Conservation (phyloP, 2,113 vertebrate species). For the Myanophis thanlyinensis region DNA sequence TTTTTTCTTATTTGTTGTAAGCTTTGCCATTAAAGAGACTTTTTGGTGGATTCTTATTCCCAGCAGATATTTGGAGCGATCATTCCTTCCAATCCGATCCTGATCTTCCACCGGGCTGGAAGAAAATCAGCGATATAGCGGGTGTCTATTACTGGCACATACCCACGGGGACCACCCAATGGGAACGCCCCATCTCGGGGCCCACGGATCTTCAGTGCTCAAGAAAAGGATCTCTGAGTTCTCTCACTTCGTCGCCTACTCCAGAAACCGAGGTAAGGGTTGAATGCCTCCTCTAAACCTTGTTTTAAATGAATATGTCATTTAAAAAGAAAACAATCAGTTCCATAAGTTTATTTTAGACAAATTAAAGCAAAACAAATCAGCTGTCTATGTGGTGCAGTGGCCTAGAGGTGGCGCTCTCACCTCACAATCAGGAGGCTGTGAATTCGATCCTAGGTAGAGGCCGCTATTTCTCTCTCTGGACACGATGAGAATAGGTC, state of each 20-base stretch:
- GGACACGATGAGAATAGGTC: too few species aligned
- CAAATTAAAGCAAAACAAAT: not conserved
- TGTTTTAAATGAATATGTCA: not conserved
- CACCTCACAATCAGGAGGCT: too few species aligned
- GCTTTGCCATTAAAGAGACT: slow-evolving; percentile 6
- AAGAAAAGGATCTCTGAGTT: slow-evolving; percentile 84
- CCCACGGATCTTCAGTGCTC: slow-evolving; percentile 72
- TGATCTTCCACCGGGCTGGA: slow-evolving; percentile 92
- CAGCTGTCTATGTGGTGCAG: not conserved
- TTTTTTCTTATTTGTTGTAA: fast-evolving
- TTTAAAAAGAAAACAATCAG: not conserved
- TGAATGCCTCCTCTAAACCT: not conserved
- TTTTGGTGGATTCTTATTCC: slow-evolving; percentile 9
- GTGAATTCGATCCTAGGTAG: too few species aligned
- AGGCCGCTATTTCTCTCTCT: too few species aligned
- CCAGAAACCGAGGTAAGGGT: slow-evolving; percentile 88
- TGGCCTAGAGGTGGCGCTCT: too few species aligned
- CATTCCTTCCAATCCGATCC: slow-evolving; percentile 93
- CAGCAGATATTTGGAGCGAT: slow-evolving; percentile 88
- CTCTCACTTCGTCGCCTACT: slow-evolving; percentile 88
- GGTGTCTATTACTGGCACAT: slow-evolving; percentile 96
- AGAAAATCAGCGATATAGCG: slow-evolving; percentile 85
- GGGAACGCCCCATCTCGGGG: slow-evolving; percentile 81
- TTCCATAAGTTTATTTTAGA: slow-evolving; percentile 33
- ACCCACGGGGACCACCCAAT: slow-evolving; percentile 90